These are phyloP conservation scores for Aleiodes testaceus DNA, from an alignment of 2,888 invertebrate genomes.

Conservation along the genomic window DNA sequence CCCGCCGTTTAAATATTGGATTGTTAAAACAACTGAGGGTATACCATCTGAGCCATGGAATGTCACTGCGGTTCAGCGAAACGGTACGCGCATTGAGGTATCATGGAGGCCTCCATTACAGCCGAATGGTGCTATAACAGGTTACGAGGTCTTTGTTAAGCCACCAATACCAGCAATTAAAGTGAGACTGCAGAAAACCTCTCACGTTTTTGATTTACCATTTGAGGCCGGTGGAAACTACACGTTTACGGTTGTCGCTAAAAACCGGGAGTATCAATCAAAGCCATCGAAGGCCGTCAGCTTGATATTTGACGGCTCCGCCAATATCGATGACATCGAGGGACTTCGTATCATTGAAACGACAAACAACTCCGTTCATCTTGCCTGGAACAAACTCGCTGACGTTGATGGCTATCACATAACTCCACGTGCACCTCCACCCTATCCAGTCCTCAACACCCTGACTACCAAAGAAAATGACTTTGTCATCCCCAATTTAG, in stretches of 20 bases:
- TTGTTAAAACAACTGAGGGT: constrained; percentile 81
- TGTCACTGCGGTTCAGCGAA: constrained; percentile 78
- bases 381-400: constrained; percentile 78
- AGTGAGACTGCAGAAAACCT: constrained; percentile 69
- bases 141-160: constrained; percentile 80
- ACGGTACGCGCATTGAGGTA: constrained; percentile 79
- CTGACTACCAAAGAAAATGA: constrained; percentile 73
- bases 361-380: constrained; percentile 75
- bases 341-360: constrained; percentile 74
- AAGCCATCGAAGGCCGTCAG: constrained; percentile 76
- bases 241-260: constrained; percentile 84
- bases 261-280: constrained; percentile 78
- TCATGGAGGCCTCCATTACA: constrained; percentile 81
- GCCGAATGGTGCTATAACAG: constrained; percentile 78
- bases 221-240: constrained; percentile 78
- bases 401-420: constrained; percentile 79
- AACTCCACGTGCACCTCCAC: constrained; percentile 74
- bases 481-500: constrained; percentile 65
- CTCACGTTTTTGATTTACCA: constrained; percentile 75
- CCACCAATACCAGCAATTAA: constrained; percentile 78
- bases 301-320: constrained; percentile 79
- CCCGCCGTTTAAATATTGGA: constrained; percentile 75
- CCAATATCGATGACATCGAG: constrained; percentile 78
- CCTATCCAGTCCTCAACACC: constrained; percentile 76
- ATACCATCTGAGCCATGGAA: constrained; percentile 82